Evolutionary conservation across 1,140 invertebrate species (phyloP), one percentile per base, ranked within the genome.

Genomic region (Meloidogyne floridensis): DNA sequence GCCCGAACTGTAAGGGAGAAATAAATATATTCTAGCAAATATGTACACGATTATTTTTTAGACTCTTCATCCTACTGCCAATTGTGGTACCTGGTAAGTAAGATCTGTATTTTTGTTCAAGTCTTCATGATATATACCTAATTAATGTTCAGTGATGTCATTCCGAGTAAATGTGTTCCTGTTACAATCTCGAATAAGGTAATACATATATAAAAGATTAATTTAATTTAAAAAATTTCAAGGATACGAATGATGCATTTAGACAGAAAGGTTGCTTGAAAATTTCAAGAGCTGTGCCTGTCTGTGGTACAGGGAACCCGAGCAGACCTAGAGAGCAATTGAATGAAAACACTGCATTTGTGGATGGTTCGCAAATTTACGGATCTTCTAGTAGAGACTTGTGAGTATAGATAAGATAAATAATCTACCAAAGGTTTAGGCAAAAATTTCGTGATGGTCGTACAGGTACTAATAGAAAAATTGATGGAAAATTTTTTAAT

Each of bases 321-420:
- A 80, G 80, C 15, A 75, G 70, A 15, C 88, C 88, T 15, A 87
- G 88, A 56, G 83, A 89, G 75, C 87, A 89, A 59, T 78, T 89
- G 13, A 89, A 89, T 73, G 87, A 89, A 75, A 90, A 89, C 78
- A 90, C 87, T 11, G 87, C 85, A 2, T 88, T 83, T 69, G 81
- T 88, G 42, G 87, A 88, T 77, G 87, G 86, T 7, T 90, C 89
- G 4, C 86, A 87, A 82, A 90, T 89, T 80, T 89, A 89, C 74
- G 88, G 88, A 56, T 86, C 84, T 6, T 90, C 89, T 11, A 72
- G 77, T 18, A 89, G 86, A 72, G 88, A 89, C 79, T 83, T 90
- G 51, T 79, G 3, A 43, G 77, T 54, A 32, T 6, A 47, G 7
- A 47, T 8, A 47, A 47, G 7, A 6, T 47, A 65, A 65, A 65